Evolutionary conservation across 1,140 invertebrate species (phyloP), one percentile per base, ranked within the genome.

Genomic region (Intoshia linei): DNA sequence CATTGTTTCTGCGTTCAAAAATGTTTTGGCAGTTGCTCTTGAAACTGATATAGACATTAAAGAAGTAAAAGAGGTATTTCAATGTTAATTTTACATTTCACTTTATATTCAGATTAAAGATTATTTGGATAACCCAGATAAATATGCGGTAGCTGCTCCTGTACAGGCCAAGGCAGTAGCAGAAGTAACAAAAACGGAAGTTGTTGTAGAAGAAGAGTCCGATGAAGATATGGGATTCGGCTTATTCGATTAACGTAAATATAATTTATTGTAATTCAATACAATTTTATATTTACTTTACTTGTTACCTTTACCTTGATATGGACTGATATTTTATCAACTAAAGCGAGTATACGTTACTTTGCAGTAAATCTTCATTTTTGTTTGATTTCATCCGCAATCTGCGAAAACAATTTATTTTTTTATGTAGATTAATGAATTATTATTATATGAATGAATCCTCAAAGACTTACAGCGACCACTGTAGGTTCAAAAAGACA

Each of bases 1-100:
- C 52, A 70, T 98, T 48, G 72, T 74, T 54, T 90, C 93, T 51
- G 87, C 81, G 37, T 84, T 95, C 67, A 93, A 90, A 66, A 90
- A 84, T 60, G 62, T 95, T 47, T 66, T 98, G 62, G 79, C 84
- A 43, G 64, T 98, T 53, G 83, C 84, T 51, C 77, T 78, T 35
- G 75, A 69, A 45, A 92, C 87, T 40, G 81, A 95, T 30, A 68
- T 90, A 41, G 71, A 74, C 42, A 95, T 98, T 64, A 69, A 74
- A 51, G 73, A 92, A 61, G 87, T 84, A 32, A 64, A 69, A 36
- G 79, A 72, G 51, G 73, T 93, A 57, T 36, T 19, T 7, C 6
- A 20, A 36, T 5, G 10, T 7, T 14, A 36, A 11, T 39, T 11
- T 6, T 6, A 11, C 7, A 10, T 17, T 15, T 38, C 22, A 7